A percentile compares a stretch with the other conserved stretches of the same genome.
Conservation (phyloP, 2,113 vertebrate species). For the Deroptyus accipitrinus region DNA sequence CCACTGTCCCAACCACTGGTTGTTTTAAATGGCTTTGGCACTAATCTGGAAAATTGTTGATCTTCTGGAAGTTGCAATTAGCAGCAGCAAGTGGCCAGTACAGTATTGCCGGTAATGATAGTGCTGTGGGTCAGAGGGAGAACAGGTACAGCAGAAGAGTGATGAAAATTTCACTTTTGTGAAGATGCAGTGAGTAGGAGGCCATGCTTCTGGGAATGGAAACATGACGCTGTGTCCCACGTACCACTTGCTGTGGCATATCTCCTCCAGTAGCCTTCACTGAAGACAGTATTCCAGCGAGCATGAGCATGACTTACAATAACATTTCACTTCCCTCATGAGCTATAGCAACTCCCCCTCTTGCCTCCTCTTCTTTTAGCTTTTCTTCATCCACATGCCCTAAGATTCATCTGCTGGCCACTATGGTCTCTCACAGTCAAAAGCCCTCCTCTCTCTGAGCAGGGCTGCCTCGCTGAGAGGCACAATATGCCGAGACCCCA, state of each 20-base stretch:
- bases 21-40: background rate
- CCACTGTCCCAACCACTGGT: background rate
- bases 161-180: background rate
- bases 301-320: fast-evolving
- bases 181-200: background rate
- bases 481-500: fast-evolving
- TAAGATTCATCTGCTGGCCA: background rate
- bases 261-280: background rate
- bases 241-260: fast-evolving
- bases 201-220: background rate
- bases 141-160: background rate
- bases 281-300: background rate
- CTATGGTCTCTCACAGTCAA: fast-evolving
- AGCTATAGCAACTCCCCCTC: background rate
- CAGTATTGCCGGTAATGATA: no score
- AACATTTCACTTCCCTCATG: background rate
- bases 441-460: background rate
- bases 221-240: background rate
- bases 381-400: background rate
- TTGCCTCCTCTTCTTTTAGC: background rate
- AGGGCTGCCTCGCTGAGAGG: fast-evolving
- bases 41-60: background rate
- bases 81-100: background rate
- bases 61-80: background rate
- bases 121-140: background rate